Evolutionary conservation across 2,888 invertebrate genomes (phyloP), one percentile per base, ranked within the genome.

Genomic region (Craniophora ligustri): DNA sequence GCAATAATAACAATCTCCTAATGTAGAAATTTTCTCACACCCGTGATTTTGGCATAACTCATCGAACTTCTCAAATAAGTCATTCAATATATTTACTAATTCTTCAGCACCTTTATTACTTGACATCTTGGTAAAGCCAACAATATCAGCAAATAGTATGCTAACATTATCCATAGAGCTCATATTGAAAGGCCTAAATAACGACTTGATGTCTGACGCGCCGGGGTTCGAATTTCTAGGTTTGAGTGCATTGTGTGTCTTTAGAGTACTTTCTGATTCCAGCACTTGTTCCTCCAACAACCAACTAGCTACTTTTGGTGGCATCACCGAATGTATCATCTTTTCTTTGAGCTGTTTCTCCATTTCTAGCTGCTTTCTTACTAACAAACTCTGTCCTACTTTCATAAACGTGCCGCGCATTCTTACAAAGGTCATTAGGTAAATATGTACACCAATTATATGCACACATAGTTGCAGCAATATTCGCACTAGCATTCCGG

Each of bases 281-380:
- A 95, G 89, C 59, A 95, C 94, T 76, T 96, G 95, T 79, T 97
- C 97, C 63, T 96, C 95, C 93, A 98, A 95, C 45, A 98, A 85
- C 96, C 97, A 97, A 71, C 96, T 95, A 2, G 98, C 98, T 1
- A 98, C 97, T 81, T 96, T 97, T 0, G 98, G 98, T 6, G 99
- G 99, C 99, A 99, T 99, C 54, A 99, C 97, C 16, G 98, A 99
- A 84, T 97, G 97, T 75, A 98, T 98, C 98, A 99, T 99, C 86
- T 98, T 98, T 86, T 99, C 98, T 86, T 99, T 99, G 35, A 99
- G 93, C 81, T 97, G 97, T 78, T 98, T 98, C 85, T 99, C 99
- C 94, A 97, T 95, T 88, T 98, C 98, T 54, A 99, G 90, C 84
- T 99, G 98, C 44, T 97, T 95, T 21, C 98, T 94, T 3, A 98